Conservation (phyloP, 2,113 vertebrate genomes). For the Marcusenius ussheri region DNA sequence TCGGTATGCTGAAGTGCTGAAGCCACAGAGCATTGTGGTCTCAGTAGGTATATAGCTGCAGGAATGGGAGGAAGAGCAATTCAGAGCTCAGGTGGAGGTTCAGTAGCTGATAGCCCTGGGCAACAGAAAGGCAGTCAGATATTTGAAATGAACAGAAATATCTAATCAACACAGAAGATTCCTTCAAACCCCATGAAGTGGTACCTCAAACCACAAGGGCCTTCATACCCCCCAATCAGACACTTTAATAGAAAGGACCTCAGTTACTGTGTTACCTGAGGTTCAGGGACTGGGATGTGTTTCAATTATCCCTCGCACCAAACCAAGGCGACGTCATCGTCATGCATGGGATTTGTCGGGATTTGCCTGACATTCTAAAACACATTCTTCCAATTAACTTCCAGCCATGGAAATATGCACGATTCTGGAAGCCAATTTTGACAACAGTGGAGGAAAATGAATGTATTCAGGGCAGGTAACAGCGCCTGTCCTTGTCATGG, state of each 20-base stretch:
- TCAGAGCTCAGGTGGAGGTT: neutral
- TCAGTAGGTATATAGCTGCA: neutral
- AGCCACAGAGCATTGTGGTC: neutral
- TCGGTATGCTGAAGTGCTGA: constrained; percentile 17
- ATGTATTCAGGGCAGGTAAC: neutral
- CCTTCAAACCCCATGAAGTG: neutral
- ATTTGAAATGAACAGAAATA: neutral
- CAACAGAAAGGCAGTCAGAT: neutral
- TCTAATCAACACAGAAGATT: neutral
- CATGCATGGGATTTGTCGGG: constrained; percentile 19
- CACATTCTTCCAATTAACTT: constrained; percentile 39
- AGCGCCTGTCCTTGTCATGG: neutral
- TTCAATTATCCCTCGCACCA: constrained; percentile 22
- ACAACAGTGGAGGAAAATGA: neutral
- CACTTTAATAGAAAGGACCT: neutral
- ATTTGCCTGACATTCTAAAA: constrained; percentile 34
- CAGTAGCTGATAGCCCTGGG: neutral
- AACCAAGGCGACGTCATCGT: constrained; percentile 27
- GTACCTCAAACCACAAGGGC: neutral
- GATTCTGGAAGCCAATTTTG: constrained; percentile 24
- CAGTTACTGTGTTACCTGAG: neutral
- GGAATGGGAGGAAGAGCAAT: neutral
- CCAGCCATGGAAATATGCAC: constrained; percentile 31
- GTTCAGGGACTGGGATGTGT: constrained; percentile 14
- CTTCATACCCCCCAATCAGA: neutral